These are phyloP conservation scores for Disparrhopalites patrizii DNA, from an alignment of 2,888 invertebrate species.

Conservation along the genomic window DNA sequence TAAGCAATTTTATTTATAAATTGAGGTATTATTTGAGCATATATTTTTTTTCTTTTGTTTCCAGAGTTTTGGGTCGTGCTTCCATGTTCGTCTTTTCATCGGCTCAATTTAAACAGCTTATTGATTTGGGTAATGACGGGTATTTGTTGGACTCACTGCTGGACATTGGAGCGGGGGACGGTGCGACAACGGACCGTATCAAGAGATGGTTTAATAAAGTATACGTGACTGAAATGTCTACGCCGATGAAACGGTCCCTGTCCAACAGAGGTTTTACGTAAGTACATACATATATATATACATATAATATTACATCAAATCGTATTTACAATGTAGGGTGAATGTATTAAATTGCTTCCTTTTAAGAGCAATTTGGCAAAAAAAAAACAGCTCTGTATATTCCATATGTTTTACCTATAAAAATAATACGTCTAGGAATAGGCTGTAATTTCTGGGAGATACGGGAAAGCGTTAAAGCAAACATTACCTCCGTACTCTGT, in stretches of 20 bases:
- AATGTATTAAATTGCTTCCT: no score
- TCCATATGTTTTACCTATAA: no score
- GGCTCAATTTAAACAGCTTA: constrained; percentile 68
- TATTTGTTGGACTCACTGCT: constrained; percentile 55
- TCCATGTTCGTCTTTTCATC: constrained; percentile 95
- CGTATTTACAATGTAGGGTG: no score
- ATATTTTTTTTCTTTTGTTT: no score
- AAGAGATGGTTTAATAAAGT: constrained; percentile 67
- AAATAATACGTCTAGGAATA: no score
- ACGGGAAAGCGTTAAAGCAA: no score
- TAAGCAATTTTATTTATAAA: constrained; percentile 4
- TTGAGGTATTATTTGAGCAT: no score
- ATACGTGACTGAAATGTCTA: constrained; percentile 88
- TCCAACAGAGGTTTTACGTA: constrained; percentile 71
- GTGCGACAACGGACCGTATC: constrained; percentile 80
- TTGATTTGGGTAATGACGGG: constrained; percentile 51
- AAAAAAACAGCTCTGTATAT: no score
- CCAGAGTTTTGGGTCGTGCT: constrained; percentile 78
- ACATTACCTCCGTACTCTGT: no score
- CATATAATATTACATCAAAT: no score
- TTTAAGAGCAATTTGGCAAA: no score
- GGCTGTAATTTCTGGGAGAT: no score
- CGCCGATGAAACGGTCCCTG: constrained; percentile 78
- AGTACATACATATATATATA: constrained; percentile 50
- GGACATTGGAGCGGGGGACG: constrained; percentile 95